phyloP scores from a whole-genome alignment of 2,113 vertebrate genomes.

The Hippocampus guttulatus region DNA sequence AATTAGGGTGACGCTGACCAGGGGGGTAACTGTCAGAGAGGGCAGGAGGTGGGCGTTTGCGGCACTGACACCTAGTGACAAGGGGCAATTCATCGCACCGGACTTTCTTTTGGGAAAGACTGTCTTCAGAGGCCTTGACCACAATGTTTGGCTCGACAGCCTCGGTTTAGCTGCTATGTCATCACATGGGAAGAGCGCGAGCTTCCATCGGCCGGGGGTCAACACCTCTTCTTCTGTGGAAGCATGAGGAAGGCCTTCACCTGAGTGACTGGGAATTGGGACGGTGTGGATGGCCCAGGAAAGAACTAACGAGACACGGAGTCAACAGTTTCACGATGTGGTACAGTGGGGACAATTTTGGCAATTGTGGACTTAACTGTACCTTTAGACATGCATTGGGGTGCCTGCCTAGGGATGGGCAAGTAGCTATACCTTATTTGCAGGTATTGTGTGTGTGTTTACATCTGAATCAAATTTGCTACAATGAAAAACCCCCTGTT shows the following conservation, averaged over 20 bases:
- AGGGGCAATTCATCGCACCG: slow-evolving; percentile 55
- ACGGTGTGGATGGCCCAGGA: not conserved
- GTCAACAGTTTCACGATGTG: not conserved
- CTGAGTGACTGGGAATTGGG: slow-evolving; percentile 4
- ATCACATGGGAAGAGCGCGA: slow-evolving; percentile 8
- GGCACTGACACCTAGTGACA: slow-evolving; percentile 51
- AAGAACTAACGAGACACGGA: not conserved
- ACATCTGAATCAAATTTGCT: no score
- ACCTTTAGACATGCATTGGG: no score
- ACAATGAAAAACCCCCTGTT: no score
- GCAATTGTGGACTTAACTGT: no score
- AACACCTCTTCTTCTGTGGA: slow-evolving; percentile 11
- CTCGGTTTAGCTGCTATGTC: slow-evolving; percentile 30
- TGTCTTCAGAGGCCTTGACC: slow-evolving; percentile 24
- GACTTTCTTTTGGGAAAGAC: slow-evolving; percentile 19
- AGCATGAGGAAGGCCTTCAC: slow-evolving; percentile 14
- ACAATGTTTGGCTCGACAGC: not conserved
- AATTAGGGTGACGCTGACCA: slow-evolving; percentile 43
- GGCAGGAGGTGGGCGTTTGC: slow-evolving; percentile 39
- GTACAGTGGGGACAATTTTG: no score
- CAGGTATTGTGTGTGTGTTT: no score
- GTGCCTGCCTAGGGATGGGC: no score
- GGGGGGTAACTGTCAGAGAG: slow-evolving; percentile 39
- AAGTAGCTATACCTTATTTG: no score
- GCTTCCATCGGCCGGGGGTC: slow-evolving; percentile 15